These are phyloP conservation scores for Zaprionus inermis DNA, from an alignment of 1,140 invertebrate species.

Conservation along the genomic window DNA sequence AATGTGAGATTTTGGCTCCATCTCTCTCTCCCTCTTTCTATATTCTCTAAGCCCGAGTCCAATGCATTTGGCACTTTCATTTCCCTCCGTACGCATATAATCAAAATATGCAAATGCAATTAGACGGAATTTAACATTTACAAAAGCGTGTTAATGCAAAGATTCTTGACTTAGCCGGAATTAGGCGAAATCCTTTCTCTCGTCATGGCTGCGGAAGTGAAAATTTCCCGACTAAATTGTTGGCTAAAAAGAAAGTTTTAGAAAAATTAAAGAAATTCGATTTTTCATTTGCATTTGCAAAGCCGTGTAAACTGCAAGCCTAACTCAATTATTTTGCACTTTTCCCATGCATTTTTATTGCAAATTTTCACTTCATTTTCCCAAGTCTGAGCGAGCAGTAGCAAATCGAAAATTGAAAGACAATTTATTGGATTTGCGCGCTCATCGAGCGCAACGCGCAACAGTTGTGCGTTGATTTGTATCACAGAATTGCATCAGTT, in stretches of 20 bases:
- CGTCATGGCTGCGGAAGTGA: constrained; percentile 15
- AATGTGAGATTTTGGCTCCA: not conserved
- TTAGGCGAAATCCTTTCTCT: constrained; percentile 10
- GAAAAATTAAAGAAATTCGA: constrained; percentile 32
- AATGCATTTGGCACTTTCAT: constrained; percentile 75
- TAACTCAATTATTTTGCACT: constrained; percentile 28
- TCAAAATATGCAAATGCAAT: constrained; percentile 82
- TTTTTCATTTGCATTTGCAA: constrained; percentile 24
- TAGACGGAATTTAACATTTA: constrained; percentile 64
- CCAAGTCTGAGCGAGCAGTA: not conserved
- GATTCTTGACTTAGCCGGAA: constrained; percentile 46
- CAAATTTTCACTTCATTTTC: constrained; percentile 5
- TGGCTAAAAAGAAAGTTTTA: constrained; percentile 37
- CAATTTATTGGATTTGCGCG: constrained; percentile 70
- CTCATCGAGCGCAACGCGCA: constrained; percentile 50
- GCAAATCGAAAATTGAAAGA: constrained; percentile 43
- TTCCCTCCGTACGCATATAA: constrained; percentile 63
- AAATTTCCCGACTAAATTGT: constrained; percentile 28
- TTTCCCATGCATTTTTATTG: constrained; percentile 1
- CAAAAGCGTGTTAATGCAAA: constrained; percentile 44
- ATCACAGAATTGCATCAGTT: constrained; percentile 45
- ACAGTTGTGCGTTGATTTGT: constrained; percentile 62
- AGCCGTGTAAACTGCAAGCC: constrained; percentile 28
- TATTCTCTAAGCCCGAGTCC: constrained; percentile 17
- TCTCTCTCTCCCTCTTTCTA: not conserved